These are phyloP conservation scores for Brachynemurus nebulosus DNA, from an alignment of 2,888 invertebrate genomes.

Conservation along the genomic window DNA sequence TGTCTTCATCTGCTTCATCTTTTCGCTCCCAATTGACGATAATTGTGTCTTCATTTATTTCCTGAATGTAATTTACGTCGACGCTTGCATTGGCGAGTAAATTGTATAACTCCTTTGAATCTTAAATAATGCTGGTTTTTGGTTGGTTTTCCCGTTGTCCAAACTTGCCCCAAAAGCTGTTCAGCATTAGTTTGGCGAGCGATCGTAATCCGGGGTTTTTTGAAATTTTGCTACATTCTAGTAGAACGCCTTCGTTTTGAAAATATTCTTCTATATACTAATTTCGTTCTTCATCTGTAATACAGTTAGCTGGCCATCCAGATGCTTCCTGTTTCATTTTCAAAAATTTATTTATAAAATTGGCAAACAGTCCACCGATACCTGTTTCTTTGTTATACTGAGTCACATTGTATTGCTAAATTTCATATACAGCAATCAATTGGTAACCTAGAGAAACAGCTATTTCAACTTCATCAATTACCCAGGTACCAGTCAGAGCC, in stretches of 20 bases:
- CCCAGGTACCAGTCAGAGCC: slow-evolving; percentile 21
- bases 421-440: slow-evolving; percentile 23
- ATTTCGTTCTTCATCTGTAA: slow-evolving; percentile 11
- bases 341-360: slow-evolving; percentile 24
- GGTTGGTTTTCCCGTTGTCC: slow-evolving; percentile 14
- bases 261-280: slow-evolving; percentile 14
- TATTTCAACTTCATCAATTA: slow-evolving; percentile 24
- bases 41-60: slow-evolving; percentile 16
- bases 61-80: slow-evolving; percentile 14
- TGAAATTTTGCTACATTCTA: slow-evolving; percentile 10
- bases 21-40: slow-evolving; percentile 17
- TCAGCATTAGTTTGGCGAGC: slow-evolving; percentile 18
- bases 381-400: slow-evolving; percentile 16
- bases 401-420: slow-evolving; percentile 24
- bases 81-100: slow-evolving; percentile 15
- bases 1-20: slow-evolving; percentile 15
- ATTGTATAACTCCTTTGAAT: slow-evolving; percentile 12
- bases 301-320: slow-evolving; percentile 20
- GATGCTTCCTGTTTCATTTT: slow-evolving; percentile 22
- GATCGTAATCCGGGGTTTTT: slow-evolving; percentile 15
- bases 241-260: slow-evolving; percentile 11
- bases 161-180: slow-evolving; percentile 19
- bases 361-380: slow-evolving; percentile 22
- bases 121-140: slow-evolving; percentile 12
- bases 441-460: slow-evolving; percentile 24